Evolutionary conservation across 2,113 vertebrate species (phyloP), one percentile per base, ranked within the genome.

Genomic region (Sturnus vulgaris): DNA sequence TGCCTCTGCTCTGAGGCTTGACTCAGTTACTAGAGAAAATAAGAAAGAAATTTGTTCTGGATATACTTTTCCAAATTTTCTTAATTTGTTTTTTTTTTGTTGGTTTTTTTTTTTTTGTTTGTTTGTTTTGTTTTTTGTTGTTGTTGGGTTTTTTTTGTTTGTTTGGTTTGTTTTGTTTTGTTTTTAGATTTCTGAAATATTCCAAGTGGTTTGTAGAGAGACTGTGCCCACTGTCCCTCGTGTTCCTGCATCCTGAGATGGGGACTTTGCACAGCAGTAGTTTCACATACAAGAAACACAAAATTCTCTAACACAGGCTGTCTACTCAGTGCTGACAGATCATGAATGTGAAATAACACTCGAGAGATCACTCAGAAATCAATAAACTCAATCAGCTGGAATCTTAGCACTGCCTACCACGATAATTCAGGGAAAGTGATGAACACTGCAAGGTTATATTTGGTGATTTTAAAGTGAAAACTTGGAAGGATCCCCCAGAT

Each of bases 341-440:
- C 63, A 25, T 47, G 82, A 76, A 85, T 80, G 84, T 80, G 77
- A 90, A 96, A 79, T 57, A 84, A 85, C 73, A 52, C 85, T 92
- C 77, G 12, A 30, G 93, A 95, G 91, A 97, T 91, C 91, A 78
- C 93, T 84, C 65, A 73, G 82, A 57, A 96, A 97, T 97, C 96
- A 77, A 97, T 96, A 77, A 93, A 82, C 82, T 88, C 92, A 50
- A 96, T 96, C 96, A 95, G 82, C 69, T 52, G 56, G 72, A 84
- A 93, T 90, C 70, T 80, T 44, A 81, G 70, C 69, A n/a, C 87
- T 69, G 57, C 15, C 91, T 65, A n/a, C 60, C 70, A 27, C 5
- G 30, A 39, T 27, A 64, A 83, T 21, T 42, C n/a, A 55, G 61
- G 61, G n/a, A 85, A 90, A 82, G 50, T 4, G 66, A 84, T 47